These are phyloP conservation scores for Sthenelais limicola DNA, from an alignment of 2,888 invertebrate genomes.

Conservation along the genomic window DNA sequence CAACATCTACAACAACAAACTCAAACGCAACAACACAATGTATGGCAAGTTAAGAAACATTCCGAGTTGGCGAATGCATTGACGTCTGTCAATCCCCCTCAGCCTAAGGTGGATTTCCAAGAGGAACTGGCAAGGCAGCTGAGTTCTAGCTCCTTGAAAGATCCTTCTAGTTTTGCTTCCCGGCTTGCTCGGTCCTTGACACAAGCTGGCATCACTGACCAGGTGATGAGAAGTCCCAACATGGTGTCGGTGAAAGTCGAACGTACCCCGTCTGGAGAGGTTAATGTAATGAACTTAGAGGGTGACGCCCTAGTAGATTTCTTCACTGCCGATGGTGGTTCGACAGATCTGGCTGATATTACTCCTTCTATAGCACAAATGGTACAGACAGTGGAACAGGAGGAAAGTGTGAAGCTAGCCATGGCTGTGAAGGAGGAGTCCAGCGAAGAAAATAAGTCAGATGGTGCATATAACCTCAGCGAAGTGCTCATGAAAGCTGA, in stretches of 20 bases:
- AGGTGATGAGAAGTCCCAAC: constrained; percentile 5
- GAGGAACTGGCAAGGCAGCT: constrained; percentile 15
- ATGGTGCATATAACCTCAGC: constrained; percentile 31
- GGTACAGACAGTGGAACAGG: constrained; percentile 17
- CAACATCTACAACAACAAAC: too few species aligned
- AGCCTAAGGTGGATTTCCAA: constrained; percentile 18
- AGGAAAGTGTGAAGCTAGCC: neutral
- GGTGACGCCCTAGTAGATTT: constrained; percentile 32
- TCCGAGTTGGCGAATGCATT: constrained; percentile 17
- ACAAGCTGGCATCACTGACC: neutral
- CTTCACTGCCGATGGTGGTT: constrained; percentile 15
- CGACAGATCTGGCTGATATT: constrained; percentile 40
- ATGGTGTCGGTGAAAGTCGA: too few species aligned
- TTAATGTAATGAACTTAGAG: constrained; percentile 21
- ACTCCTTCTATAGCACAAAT: constrained; percentile 42
- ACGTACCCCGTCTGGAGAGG: too few species aligned
- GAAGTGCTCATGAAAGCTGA: constrained; percentile 25
- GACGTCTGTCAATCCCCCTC: constrained; percentile 9
- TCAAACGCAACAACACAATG: constrained; percentile 2
- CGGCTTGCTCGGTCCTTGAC: constrained; percentile 3
- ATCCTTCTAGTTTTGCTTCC: constrained; percentile 24
- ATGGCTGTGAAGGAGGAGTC: neutral
- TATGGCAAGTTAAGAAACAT: neutral
- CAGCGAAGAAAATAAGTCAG: constrained; percentile 14
- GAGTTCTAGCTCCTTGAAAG: neutral